These are phyloP conservation scores for Petrocephalus microphthalmus DNA, from an alignment of 2,113 vertebrate species.

Conservation along the genomic window DNA sequence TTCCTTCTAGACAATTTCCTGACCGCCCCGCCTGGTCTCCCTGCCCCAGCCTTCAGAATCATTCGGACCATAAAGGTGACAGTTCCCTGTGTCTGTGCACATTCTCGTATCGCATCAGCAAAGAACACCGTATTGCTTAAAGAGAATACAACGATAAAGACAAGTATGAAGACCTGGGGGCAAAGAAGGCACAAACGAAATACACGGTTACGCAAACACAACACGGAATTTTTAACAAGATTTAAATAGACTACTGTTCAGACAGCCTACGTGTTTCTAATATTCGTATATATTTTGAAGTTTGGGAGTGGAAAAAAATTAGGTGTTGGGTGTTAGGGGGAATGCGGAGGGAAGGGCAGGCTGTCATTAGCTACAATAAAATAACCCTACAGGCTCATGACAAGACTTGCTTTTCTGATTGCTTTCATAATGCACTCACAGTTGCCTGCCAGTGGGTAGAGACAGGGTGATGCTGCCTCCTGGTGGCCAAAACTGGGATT, in stretches of 20 bases:
- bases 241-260: conserved; percentile 35
- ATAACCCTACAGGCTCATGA: conserved; percentile 29
- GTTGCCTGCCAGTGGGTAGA: not conserved
- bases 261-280: conserved; percentile 33
- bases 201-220: conserved; percentile 41
- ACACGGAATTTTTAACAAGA: conserved; percentile 27
- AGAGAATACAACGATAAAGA: conserved; percentile 34
- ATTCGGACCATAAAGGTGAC: not conserved
- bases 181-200: conserved; percentile 26
- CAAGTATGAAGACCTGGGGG: conserved; percentile 7
- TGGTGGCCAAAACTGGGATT: not conserved
- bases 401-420: conserved; percentile 30
- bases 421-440: conserved; percentile 21
- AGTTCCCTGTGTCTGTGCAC: not conserved
- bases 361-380: conserved; percentile 34
- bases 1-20: not conserved
- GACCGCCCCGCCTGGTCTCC: not conserved
- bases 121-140: conserved; percentile 45
- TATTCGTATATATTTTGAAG: conserved; percentile 28
- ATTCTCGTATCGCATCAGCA: conserved; percentile 18
- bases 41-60: not conserved
- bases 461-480: not conserved
- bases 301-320: not conserved
- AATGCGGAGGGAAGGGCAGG: conserved; percentile 18
- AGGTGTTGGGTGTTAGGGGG: conserved; percentile 20